Evolutionary conservation across 2,888 invertebrate genomes (phyloP), one percentile per base, ranked within the genome.

Genomic region (Nomada fucata): DNA sequence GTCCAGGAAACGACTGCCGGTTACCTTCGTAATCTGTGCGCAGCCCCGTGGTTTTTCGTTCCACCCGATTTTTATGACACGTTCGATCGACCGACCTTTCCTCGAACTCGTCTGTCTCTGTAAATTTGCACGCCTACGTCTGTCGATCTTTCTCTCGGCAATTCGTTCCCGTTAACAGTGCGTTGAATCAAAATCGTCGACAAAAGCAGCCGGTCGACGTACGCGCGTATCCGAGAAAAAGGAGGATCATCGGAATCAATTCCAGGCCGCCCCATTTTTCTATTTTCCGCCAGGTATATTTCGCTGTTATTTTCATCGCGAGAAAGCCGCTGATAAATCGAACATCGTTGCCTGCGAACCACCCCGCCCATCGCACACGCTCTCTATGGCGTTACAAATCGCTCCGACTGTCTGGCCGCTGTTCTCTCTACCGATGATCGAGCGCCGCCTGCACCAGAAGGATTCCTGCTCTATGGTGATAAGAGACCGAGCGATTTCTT

Each of bases 401-500:
- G 81, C 85, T 86, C 83, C 72, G 71, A 83, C 85, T 86, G 86
- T 86, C 86, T 77, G 74, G 53, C 67, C 86, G 70, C 78, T 83
- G 79, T 83, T 80, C 87, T 72, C 87, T 81, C 76, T 67, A 55
- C 71, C 85, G 86, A 89, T 89, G 89, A 89, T 89, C 87, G 88
- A 89, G 73, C 81, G 83, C 79, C 79, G 85, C 75, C 83, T 83
- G 85, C 86, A 82, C 79, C 81, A 79, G 70, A 78, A 82, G 84
- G 88, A 85, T 88, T 86, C 86, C 86, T 88, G 89, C 79, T 85
- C 88, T 80, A 83, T 79, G 83, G 74, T 86, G 90, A 90, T 90
- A 90, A 90, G 89, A 81, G 83, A 78, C 77, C 69, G 81, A 70
- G 88, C 87, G 90, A 90, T 90, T 90, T 89, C 90, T 90, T 90